Evolutionary conservation across 2,888 invertebrate genomes (phyloP).

Genomic region (Luffia ferchaultella): DNA sequence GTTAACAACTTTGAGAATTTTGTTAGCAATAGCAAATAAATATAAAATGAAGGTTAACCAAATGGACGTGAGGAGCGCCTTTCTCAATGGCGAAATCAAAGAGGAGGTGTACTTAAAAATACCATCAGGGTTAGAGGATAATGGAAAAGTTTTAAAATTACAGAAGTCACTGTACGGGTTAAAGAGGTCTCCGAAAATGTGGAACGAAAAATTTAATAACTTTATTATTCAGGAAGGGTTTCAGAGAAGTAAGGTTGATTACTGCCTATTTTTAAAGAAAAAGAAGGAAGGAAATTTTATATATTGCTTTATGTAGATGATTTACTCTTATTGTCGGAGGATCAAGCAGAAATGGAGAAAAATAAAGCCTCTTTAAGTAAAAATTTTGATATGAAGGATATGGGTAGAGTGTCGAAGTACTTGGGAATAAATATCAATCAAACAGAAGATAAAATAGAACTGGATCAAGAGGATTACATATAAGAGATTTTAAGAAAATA

Average conservation of each 20-base stretch:
- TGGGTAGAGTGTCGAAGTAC: not conserved
- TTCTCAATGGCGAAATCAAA: slow-evolving; percentile 17
- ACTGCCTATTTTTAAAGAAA: slow-evolving; percentile 12
- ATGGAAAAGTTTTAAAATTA: no score
- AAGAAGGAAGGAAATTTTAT: no score
- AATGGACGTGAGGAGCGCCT: slow-evolving; percentile 15
- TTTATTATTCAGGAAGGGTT: slow-evolving; percentile 10
- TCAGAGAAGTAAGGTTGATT: slow-evolving; percentile 11
- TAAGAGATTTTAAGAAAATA: not conserved
- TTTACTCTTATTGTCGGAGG: slow-evolving; percentile 11
- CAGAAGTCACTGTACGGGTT: not conserved
- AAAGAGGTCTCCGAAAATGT: slow-evolving; percentile 5
- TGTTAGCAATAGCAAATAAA: slow-evolving; percentile 10
- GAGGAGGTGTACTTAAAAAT: slow-evolving; percentile 15
- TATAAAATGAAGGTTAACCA: slow-evolving; percentile 6
- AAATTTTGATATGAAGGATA: slow-evolving; percentile 8
- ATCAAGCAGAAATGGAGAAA: no score
- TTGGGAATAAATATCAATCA: not conserved
- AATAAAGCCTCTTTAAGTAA: no score
- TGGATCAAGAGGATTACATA: not conserved
- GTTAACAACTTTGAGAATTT: slow-evolving; percentile 10
- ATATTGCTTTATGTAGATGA: slow-evolving; percentile 16
- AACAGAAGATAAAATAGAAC: not conserved
- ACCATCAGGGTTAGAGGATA: slow-evolving; percentile 12
- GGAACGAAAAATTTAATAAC: slow-evolving; percentile 12